These are phyloP conservation scores for Pygmarrhopalites habei DNA, from an alignment of 1,140 invertebrate species.

Conservation along the genomic window DNA sequence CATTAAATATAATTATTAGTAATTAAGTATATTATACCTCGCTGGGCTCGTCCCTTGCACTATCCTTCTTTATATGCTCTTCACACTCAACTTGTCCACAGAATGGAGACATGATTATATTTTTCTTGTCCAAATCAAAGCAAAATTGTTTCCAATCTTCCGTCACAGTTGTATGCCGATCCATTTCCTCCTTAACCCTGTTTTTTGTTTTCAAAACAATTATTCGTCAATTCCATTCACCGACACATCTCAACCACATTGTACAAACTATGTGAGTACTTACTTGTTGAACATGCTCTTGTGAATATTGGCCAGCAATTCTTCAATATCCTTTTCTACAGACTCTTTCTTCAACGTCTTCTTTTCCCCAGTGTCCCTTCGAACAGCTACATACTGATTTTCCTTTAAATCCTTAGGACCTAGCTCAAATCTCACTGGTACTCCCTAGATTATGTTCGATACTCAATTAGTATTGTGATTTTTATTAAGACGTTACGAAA, in stretches of 20 bases:
- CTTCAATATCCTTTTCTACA: slow-evolving; percentile 51
- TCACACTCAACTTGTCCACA: slow-evolving; percentile 86
- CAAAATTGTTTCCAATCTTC: slow-evolving; percentile 78
- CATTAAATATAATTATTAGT: too few relatives aligned
- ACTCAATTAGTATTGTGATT: not conserved
- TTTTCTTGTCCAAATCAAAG: slow-evolving; percentile 72
- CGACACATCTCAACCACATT: not conserved
- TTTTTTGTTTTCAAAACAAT: slow-evolving; percentile 38
- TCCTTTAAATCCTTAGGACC: slow-evolving; percentile 91
- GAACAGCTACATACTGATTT: slow-evolving; percentile 78
- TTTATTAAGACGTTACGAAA: not conserved
- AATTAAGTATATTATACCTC: too few relatives aligned
- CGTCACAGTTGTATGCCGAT: slow-evolving; percentile 61
- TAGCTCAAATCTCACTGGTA: slow-evolving; percentile 89
- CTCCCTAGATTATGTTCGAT: slow-evolving; percentile 59
- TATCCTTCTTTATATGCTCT: slow-evolving; percentile 92
- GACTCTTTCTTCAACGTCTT: slow-evolving; percentile 55
- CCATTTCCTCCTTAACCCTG: slow-evolving; percentile 73
- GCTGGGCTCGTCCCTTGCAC: slow-evolving; percentile 62
- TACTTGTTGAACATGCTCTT: slow-evolving; percentile 67
- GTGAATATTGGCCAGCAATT: slow-evolving; percentile 77
- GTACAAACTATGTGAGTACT: slow-evolving; percentile 22
- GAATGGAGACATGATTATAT: slow-evolving; percentile 88
- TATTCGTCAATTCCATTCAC: slow-evolving; percentile 1
- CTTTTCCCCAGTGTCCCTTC: slow-evolving; percentile 81